Evolutionary conservation across 2,113 vertebrate genomes (phyloP), one percentile per base, ranked within the genome.

Genomic region (Trachemys scripta): DNA sequence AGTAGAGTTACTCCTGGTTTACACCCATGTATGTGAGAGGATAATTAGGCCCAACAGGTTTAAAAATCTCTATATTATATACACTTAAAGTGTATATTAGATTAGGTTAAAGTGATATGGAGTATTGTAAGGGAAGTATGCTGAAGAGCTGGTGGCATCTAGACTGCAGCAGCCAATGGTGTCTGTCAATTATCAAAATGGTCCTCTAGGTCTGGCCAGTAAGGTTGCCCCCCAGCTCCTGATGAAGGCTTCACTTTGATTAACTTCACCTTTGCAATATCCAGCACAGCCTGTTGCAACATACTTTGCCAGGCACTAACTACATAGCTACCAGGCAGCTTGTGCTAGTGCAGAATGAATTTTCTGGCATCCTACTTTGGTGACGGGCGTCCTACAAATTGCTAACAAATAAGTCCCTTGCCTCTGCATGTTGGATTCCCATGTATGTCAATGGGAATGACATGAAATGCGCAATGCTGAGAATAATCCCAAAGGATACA

Each of bases 401-500:
- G 47, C n/a, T 81, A 24, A 54, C 53, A 54, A 54, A 54, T 54
- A 54, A 54, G 53, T 54, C 20, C 3, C 4, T 89, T 24, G 82
- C 51, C 50, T 91, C 45, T 1, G 1, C 1, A 0, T 25, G 20
- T n/a, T 31, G 47, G 29, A 80, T 13, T 51, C 49, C 50, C 78
- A 51, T 45, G 6, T 3, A 1, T 62, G 8, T 1, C 20, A 9
- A 9, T n/a, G 8, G n/a, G 85, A 19, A 27, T 8, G 17, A 6
- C 12, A 29, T 53, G 50, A 56, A 29, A 9, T 31, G 51, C 83
- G 5, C 50, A 83, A 87, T 62, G 35, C 35, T 53, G 69, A 51
- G 91, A 92, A 79, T 35, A 57, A 20, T 25, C 13, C 45, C 72
- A 24, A 54, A 94, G 72, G 3, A 82, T 79, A 57, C 0, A 0